A percentile compares a stretch with the other conserved stretches of the same genome.
Conservation (phyloP, 2,888 invertebrate genomes). For the Bruchidius siliquastri region DNA sequence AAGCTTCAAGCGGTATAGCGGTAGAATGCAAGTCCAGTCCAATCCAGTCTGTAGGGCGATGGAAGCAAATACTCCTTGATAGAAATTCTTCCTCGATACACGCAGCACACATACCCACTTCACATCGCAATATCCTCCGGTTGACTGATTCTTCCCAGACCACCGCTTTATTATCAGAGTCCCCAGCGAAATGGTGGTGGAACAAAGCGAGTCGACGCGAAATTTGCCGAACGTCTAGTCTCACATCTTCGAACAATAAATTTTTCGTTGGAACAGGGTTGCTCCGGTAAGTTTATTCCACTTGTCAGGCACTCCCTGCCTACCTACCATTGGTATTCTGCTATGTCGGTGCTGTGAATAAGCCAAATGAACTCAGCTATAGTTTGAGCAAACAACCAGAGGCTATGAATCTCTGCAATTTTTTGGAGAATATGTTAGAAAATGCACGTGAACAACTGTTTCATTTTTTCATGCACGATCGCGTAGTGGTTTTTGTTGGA, state of each 20-base stretch:
- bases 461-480: too few relatives aligned
- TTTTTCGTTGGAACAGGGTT: not conserved
- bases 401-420: too few relatives aligned
- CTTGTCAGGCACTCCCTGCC: not conserved
- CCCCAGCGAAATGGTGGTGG: not conserved
- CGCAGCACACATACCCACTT: not conserved
- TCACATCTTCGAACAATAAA: not conserved
- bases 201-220: not conserved
- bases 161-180: not conserved
- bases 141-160: not conserved
- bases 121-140: not conserved
- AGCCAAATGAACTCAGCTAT: not conserved
- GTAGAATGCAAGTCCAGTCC: too few relatives aligned
- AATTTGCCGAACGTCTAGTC: not conserved
- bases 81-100: not conserved
- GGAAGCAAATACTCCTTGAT: not conserved
- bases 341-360: not conserved
- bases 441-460: too few relatives aligned
- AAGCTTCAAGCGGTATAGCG: too few relatives aligned
- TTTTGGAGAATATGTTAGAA: too few relatives aligned
- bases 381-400: too few relatives aligned
- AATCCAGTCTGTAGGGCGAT: too few relatives aligned
- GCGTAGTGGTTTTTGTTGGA: too few relatives aligned
- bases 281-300: not conserved
- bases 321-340: not conserved